Conservation (phyloP, 2,797 vertebrate species). For the Sebastes cheni region DNA sequence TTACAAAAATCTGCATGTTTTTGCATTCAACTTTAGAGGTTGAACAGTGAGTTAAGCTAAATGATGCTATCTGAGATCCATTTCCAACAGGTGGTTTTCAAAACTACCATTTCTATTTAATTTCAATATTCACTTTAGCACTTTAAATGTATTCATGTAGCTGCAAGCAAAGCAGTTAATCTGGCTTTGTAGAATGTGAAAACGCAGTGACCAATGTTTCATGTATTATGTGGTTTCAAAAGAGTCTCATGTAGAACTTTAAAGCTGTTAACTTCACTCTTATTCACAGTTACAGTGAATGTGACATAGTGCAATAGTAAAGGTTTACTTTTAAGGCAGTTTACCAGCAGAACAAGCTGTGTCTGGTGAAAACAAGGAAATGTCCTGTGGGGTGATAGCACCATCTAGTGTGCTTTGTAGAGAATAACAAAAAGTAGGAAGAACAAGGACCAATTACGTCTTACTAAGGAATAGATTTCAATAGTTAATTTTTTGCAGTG, state of each 20-base stretch:
- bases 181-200: background rate
- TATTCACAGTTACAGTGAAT: background rate
- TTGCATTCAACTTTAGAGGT: background rate
- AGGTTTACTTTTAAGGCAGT: background rate
- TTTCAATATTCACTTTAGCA: background rate
- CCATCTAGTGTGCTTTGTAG: background rate
- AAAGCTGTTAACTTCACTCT: background rate
- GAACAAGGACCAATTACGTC: background rate
- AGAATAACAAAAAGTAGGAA: background rate
- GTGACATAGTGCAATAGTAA: background rate
- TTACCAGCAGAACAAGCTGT: background rate
- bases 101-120: background rate
- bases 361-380: background rate
- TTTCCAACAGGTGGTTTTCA: background rate
- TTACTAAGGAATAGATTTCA: background rate
- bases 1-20: background rate
- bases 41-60: conserved; percentile 11
- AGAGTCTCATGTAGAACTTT: background rate
- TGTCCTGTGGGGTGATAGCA: background rate
- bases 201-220: background rate
- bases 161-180: background rate
- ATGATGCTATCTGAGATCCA: background rate
- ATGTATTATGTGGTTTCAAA: background rate
- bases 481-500: background rate
- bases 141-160: background rate